A percentile compares a stretch with the other conserved stretches of the same genome.
Conservation (phyloP, 2,113 vertebrate species). For the Columba janthina region DNA sequence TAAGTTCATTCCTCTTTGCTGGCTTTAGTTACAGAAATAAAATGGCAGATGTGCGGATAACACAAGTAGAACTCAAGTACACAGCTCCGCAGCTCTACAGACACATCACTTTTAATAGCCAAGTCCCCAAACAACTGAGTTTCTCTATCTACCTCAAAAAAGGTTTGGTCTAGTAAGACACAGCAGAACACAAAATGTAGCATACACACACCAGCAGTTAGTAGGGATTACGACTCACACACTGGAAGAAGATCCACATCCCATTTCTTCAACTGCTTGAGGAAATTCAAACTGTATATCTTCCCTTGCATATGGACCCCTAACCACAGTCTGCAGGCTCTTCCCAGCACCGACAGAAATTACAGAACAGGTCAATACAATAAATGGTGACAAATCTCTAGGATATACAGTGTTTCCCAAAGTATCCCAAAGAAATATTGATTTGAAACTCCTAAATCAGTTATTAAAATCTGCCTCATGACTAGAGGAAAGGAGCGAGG, state of each 20-base stretch:
- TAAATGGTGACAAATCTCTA: neutral
- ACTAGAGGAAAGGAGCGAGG: neutral
- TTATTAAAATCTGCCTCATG: neutral
- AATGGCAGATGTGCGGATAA: neutral
- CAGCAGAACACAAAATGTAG: neutral
- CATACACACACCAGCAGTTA: neutral
- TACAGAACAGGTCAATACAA: neutral
- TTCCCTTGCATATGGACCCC: neutral
- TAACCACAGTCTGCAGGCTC: neutral
- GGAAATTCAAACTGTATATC: conserved; percentile 4
- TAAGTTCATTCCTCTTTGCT: neutral
- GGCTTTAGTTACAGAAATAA: neutral
- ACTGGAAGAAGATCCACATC: neutral
- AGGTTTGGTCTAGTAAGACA: neutral
- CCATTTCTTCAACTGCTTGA: neutral
- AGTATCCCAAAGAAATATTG: neutral
- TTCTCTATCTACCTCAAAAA: neutral
- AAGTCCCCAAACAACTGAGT: neutral
- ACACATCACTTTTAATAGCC: neutral
- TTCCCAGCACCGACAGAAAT: neutral
- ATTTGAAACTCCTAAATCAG: neutral
- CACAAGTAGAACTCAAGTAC: neutral
- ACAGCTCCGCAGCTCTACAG: neutral
- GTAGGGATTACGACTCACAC: neutral
- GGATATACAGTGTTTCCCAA: rapidly evolving